Conservation (phyloP, 2,113 vertebrate species). For the Cavia aperea region DNA sequence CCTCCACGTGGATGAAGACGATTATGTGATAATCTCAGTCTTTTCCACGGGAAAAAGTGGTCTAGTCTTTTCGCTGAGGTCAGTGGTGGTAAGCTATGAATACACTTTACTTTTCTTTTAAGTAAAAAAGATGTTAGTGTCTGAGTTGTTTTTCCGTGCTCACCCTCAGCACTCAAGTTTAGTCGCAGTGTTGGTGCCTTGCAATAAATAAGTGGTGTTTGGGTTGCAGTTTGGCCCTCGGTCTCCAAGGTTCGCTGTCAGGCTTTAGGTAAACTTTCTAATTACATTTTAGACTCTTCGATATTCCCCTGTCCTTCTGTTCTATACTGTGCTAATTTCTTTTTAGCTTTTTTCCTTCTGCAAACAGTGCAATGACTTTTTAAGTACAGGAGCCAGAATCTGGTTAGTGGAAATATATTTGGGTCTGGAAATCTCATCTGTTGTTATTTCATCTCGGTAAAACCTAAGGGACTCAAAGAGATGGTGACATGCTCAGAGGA, state of each 20-base stretch:
- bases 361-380: background rate
- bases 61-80: background rate
- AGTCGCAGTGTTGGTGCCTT: background rate
- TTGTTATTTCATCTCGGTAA: background rate
- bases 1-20: background rate
- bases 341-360: background rate
- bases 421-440: background rate
- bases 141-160: background rate
- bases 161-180: background rate
- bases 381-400: background rate
- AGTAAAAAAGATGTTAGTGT: background rate
- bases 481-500: background rate
- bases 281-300: background rate
- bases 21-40: background rate
- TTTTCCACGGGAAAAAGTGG: background rate
- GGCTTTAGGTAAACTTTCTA: background rate
- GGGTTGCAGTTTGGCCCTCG: background rate
- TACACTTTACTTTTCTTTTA: background rate
- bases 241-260: background rate
- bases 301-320: background rate
- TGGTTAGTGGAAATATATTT: background rate
- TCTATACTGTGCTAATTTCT: background rate
- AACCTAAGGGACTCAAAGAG: background rate
- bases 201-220: background rate
- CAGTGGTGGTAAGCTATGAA: background rate